Conservation (phyloP, 2,797 vertebrate genomes). For the Lates japonicus region DNA sequence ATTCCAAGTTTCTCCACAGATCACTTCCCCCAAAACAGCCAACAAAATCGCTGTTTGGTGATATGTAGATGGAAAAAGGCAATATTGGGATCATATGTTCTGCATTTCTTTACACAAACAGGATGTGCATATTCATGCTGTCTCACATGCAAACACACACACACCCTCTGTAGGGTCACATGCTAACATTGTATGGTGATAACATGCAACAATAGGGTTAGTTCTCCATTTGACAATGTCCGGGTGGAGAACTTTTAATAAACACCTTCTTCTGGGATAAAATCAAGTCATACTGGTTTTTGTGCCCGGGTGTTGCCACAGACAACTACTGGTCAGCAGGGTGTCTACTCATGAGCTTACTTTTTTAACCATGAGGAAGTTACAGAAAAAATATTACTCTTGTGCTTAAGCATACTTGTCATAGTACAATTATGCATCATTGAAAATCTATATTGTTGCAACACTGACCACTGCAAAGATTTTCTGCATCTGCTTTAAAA, state of each 20-base stretch:
- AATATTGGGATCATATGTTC: background rate
- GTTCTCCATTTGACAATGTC: background rate
- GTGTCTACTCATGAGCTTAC: background rate
- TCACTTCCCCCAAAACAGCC: background rate
- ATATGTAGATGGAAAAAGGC: background rate
- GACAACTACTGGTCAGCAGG: background rate
- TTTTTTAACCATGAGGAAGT: conserved; percentile 5
- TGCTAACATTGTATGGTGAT: background rate
- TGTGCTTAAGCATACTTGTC: background rate
- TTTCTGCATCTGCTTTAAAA: background rate
- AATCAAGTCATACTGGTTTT: conserved; percentile 5
- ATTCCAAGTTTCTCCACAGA: background rate
- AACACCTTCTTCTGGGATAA: background rate
- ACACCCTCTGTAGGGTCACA: background rate
- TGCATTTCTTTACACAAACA: conserved; percentile 26
- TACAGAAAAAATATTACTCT: background rate
- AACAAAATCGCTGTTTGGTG: background rate
- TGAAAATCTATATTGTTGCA: background rate
- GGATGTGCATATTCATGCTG: conserved; percentile 24
- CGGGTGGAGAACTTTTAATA: conserved; percentile 17
- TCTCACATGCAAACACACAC: conserved; percentile 3
- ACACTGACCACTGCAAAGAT: background rate
- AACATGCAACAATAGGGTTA: background rate
- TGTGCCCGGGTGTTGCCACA: background rate
- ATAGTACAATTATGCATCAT: background rate